phyloP scores from a whole-genome alignment of 1,140 invertebrate species.

The Bicyclus anynana region DNA sequence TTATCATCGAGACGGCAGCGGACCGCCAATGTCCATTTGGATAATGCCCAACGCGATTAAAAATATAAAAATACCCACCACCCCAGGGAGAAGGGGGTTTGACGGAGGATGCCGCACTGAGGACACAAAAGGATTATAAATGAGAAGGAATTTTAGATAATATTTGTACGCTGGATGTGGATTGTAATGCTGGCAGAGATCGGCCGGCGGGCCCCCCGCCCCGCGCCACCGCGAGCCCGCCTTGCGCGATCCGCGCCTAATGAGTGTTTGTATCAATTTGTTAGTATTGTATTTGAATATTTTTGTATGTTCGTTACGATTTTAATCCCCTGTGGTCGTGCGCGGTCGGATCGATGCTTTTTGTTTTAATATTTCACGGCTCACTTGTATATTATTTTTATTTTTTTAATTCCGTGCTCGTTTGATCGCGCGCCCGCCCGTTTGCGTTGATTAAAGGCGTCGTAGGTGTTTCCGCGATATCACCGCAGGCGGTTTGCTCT shows the following conservation, averaged over 20 bases:
- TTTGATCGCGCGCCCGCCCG: slow-evolving; percentile 48
- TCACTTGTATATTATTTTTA: slow-evolving; percentile 36
- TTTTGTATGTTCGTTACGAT: slow-evolving; percentile 73
- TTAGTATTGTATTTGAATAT: slow-evolving; percentile 77
- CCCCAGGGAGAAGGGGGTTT: slow-evolving; percentile 44
- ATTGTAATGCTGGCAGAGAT: slow-evolving; percentile 71
- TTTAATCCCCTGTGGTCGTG: slow-evolving; percentile 69
- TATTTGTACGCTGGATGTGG: slow-evolving; percentile 76
- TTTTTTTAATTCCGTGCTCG: slow-evolving; percentile 48
- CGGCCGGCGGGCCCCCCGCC: slow-evolving; percentile 37
- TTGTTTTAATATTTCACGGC: slow-evolving; percentile 61
- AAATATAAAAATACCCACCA: slow-evolving; percentile 76
- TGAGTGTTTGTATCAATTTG: slow-evolving; percentile 78
- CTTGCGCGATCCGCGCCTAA: slow-evolving; percentile 68
- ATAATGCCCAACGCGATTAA: slow-evolving; percentile 77
- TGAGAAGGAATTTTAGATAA: slow-evolving; percentile 78
- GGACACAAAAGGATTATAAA: slow-evolving; percentile 78
- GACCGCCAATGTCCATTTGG: slow-evolving; percentile 74
- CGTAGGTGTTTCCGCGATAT: slow-evolving; percentile 28
- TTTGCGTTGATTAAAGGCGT: slow-evolving; percentile 62
- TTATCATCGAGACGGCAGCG: slow-evolving; percentile 73
- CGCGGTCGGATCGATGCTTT: slow-evolving; percentile 60
- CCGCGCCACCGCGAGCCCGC: slow-evolving; percentile 29
- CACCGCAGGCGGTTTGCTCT: slow-evolving; percentile 21
- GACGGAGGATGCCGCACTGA: slow-evolving; percentile 73